Conservation (phyloP, 1,140 invertebrate genomes). For the Trypoxylus dichotomus region DNA sequence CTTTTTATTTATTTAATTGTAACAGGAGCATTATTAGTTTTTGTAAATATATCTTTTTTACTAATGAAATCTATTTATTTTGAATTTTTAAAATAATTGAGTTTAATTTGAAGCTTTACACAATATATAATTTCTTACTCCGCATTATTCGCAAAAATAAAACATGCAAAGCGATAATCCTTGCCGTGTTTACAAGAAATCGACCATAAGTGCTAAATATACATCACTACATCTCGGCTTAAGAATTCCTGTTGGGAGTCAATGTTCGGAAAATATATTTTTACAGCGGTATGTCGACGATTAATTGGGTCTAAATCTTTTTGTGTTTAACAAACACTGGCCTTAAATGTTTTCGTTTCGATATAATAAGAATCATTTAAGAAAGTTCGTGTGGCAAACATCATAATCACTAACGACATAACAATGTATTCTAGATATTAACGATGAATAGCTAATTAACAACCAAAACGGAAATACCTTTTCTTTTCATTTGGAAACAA, state of each 20-base stretch:
- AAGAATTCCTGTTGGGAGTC: constrained; percentile 15
- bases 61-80: too few relatives aligned
- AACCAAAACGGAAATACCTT: background rate
- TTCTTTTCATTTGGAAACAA: background rate
- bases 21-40: too few relatives aligned
- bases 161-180: background rate
- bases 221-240: background rate
- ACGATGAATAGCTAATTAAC: too few relatives aligned
- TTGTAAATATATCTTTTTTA: too few relatives aligned
- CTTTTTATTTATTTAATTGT: too few relatives aligned
- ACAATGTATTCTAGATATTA: too few relatives aligned
- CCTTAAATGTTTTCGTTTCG: background rate
- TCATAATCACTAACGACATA: too few relatives aligned
- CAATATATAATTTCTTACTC: background rate
- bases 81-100: too few relatives aligned
- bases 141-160: background rate
- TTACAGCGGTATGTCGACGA: constrained; percentile 18
- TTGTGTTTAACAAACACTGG: background rate
- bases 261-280: constrained; percentile 20
- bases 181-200: background rate
- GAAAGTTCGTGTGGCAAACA: background rate
- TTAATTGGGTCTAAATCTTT: constrained; percentile 11
- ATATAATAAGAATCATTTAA: background rate
- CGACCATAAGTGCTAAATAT: constrained; percentile 5
- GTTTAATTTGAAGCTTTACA: background rate